Evolutionary conservation across 64 coral and sea anemone genomes (phyloP).

Genomic region (Pachyseris speciosa): DNA sequence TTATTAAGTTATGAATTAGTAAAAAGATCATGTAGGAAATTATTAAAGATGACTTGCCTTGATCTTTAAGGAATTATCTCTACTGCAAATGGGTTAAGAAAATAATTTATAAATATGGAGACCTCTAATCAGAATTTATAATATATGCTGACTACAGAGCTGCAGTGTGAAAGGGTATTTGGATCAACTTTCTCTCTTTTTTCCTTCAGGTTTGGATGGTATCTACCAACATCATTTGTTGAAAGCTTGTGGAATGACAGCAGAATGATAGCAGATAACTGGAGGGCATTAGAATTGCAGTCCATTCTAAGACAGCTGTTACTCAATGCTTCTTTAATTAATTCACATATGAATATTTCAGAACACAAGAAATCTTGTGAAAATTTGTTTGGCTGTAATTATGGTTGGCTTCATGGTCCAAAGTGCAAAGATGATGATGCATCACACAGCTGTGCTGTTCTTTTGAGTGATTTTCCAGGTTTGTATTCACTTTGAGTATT

Average conservation of each 20-base stretch:
- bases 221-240: constrained; percentile 78
- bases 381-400: constrained; percentile 5
- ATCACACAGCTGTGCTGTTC: constrained; percentile 19
- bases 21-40: too few relatives aligned
- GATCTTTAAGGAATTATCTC: too few relatives aligned
- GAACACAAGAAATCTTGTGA: constrained; percentile 40
- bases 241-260: constrained; percentile 53
- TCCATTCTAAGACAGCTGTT: constrained; percentile 47
- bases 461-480: constrained; percentile 89
- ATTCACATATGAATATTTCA: constrained; percentile 59
- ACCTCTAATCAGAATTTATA: too few relatives aligned
- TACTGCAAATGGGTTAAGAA: too few relatives aligned
- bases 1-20: too few relatives aligned
- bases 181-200: background rate
- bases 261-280: constrained; percentile 65
- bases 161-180: too few relatives aligned
- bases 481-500: background rate
- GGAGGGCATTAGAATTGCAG: constrained; percentile 69
- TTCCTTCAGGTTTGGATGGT: constrained; percentile 82
- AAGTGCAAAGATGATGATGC: background rate
- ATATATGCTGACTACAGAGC: too few relatives aligned
- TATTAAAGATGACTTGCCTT: too few relatives aligned
- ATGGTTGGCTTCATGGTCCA: constrained; percentile 25
- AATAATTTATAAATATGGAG: too few relatives aligned
- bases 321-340: constrained; percentile 41